Evolutionary conservation across 2,113 vertebrate species (phyloP).

Genomic region (Tragelaphus buxtoni): DNA sequence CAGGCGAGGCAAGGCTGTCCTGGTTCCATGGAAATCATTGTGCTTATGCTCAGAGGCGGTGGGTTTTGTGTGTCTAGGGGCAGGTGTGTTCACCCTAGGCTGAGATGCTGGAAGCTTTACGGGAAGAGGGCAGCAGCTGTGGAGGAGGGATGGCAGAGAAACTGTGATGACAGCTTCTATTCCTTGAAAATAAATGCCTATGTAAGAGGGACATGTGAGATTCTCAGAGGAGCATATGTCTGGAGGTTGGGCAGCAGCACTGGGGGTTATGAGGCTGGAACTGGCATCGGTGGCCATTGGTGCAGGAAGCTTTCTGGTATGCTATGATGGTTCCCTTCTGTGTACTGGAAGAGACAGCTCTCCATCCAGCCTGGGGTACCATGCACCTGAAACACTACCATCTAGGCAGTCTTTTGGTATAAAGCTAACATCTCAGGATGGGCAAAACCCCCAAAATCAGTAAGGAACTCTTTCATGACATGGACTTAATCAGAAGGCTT

Average conservation of each 20-base stretch:
- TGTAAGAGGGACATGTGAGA: neutral
- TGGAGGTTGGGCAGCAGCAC: neutral
- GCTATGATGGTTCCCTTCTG: neutral
- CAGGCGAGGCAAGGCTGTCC: neutral
- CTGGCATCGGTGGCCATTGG: neutral
- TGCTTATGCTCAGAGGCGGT: neutral
- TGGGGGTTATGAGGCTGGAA: neutral
- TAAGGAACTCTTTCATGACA: neutral
- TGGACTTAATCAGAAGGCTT: neutral
- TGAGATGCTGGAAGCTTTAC: too few relatives aligned
- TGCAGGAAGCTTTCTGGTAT: neutral
- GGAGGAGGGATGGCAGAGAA: neutral
- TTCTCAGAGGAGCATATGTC: neutral
- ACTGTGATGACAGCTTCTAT: neutral
- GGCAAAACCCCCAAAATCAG: neutral
- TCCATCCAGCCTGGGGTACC: neutral
- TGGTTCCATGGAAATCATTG: neutral
- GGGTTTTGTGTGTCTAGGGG: neutral
- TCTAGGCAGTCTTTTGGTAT: neutral
- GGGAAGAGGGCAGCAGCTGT: neutral
- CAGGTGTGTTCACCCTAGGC: neutral
- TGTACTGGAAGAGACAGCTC: too few relatives aligned
- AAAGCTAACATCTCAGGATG: neutral
- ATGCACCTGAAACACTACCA: neutral
- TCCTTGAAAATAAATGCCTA: conserved; percentile 38